These are phyloP conservation scores for Yponomeuta sedellus DNA, from an alignment of 2,888 invertebrate genomes.

Conservation along the genomic window DNA sequence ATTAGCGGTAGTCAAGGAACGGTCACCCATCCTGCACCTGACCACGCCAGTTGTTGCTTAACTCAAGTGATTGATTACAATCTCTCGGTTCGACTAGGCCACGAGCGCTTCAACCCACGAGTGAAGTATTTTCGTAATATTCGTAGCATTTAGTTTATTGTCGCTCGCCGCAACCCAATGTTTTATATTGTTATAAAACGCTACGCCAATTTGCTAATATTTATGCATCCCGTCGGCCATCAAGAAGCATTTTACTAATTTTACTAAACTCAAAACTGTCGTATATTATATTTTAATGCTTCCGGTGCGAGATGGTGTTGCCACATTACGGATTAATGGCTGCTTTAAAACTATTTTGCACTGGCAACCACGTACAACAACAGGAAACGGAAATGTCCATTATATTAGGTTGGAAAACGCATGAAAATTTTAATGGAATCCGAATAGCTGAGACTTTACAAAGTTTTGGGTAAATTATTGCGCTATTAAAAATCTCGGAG, in stretches of 20 bases:
- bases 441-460: neutral
- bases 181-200: conserved; percentile 48
- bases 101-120: too few species aligned
- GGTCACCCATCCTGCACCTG: too few species aligned
- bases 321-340: conserved; percentile 69
- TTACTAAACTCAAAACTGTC: conserved; percentile 64
- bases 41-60: too few species aligned
- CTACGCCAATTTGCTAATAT: conserved; percentile 54
- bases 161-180: conserved; percentile 26
- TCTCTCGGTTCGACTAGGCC: too few species aligned
- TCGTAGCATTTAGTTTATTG: conserved; percentile 27
- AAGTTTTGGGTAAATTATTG: neutral
- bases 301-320: conserved; percentile 64
- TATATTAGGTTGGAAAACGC: conserved; percentile 57
- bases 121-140: neutral
- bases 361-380: conserved; percentile 49
- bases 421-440: conserved; percentile 27
- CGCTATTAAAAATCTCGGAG: neutral
- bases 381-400: conserved; percentile 63
- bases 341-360: conserved; percentile 70
- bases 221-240: conserved; percentile 62
- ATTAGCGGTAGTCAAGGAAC: too few species aligned
- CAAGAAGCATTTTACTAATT: conserved; percentile 63
- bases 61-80: too few species aligned
- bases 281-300: conserved; percentile 72